Evolutionary conservation across 2,797 vertebrate species (phyloP).

Genomic region (Bovichtus variegatus): DNA sequence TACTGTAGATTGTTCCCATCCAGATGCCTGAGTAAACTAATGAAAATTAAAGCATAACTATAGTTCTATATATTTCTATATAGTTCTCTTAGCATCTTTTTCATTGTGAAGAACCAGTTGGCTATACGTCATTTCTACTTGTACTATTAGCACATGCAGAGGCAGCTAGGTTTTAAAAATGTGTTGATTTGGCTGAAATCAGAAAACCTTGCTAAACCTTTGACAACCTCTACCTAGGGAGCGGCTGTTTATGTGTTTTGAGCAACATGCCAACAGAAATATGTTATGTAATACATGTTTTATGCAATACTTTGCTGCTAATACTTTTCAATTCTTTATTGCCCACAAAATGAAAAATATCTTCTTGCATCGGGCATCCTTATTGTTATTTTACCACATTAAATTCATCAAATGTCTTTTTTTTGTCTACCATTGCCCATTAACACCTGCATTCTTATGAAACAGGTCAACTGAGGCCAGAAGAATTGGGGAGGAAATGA

Average conservation of each 20-base stretch:
- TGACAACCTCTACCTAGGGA: background rate
- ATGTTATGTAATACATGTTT: background rate
- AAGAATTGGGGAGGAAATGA: constrained; percentile 88
- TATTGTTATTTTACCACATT: background rate
- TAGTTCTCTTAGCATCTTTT: background rate
- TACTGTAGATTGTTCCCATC: background rate
- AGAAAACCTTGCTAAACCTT: background rate
- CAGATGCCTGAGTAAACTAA: background rate
- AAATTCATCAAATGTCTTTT: background rate
- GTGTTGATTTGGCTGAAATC: background rate
- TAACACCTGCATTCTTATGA: constrained; percentile 43
- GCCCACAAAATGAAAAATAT: background rate
- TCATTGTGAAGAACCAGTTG: background rate
- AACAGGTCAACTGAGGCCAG: constrained; percentile 93
- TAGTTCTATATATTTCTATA: no score
- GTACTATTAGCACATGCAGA: background rate
- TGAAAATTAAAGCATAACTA: background rate
- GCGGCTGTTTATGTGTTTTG: background rate
- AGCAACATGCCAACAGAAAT: constrained; percentile 9
- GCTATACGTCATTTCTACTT: background rate
- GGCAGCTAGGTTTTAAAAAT: constrained; percentile 1
- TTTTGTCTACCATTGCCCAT: background rate
- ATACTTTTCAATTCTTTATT: background rate
- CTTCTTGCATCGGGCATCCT: background rate
- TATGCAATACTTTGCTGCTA: background rate